Conservation (phyloP, 2,888 invertebrate genomes). For the Tiphia femorata region DNA sequence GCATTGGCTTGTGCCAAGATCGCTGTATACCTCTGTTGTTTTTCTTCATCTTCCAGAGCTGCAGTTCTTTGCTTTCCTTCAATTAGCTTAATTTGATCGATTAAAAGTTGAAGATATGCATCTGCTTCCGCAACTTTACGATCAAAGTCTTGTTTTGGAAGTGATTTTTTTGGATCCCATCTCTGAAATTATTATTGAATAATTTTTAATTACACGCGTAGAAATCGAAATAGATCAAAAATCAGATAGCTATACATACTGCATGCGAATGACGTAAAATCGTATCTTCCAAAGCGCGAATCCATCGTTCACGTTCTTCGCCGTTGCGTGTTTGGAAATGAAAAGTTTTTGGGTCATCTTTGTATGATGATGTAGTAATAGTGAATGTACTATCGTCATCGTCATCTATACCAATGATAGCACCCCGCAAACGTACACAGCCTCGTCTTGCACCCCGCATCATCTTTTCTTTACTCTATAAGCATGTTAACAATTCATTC, state of each 20-base stretch:
- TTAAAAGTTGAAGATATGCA: constrained; percentile 94
- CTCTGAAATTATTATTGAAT: constrained; percentile 52
- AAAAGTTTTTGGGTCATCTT: constrained; percentile 97
- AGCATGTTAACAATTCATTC: constrained; percentile 47
- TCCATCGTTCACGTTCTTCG: constrained; percentile 96
- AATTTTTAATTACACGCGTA: too few species aligned
- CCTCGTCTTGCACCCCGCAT: constrained; percentile 96
- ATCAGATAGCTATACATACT: constrained; percentile 58
- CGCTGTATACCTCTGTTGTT: constrained; percentile 51
- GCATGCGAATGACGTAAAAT: constrained; percentile 86
- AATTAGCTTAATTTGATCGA: constrained; percentile 88
- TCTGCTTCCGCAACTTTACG: constrained; percentile 94
- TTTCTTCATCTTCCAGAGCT: constrained; percentile 53
- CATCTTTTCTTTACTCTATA: constrained; percentile 99
- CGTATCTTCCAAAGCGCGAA: constrained; percentile 93
- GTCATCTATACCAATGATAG: constrained; percentile 98
- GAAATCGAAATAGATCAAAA: too few species aligned
- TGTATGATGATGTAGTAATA: constrained; percentile 77
- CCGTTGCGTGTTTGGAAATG: constrained; percentile 98
- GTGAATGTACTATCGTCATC: constrained; percentile 99
- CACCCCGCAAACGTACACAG: constrained; percentile 96
- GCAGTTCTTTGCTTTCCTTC: constrained; percentile 52
- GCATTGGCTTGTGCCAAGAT: constrained; percentile 72
- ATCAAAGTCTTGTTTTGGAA: constrained; percentile 78
- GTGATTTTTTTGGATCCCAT: constrained; percentile 73